These are phyloP conservation scores for Scarus forsteni DNA, from an alignment of 2,797 vertebrate species.

Conservation along the genomic window DNA sequence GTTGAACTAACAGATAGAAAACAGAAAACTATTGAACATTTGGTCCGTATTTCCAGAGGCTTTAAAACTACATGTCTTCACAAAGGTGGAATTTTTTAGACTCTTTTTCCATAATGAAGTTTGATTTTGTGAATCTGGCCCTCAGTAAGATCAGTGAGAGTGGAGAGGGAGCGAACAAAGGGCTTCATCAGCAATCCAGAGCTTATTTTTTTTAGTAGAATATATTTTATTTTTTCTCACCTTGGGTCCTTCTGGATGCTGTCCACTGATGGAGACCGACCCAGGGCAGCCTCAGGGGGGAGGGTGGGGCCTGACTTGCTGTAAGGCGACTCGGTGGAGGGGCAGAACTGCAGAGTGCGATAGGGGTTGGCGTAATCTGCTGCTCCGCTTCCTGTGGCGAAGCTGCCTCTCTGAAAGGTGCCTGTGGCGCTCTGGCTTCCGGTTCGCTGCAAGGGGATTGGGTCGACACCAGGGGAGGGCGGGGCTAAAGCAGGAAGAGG, in stretches of 20 bases:
- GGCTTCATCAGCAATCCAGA: conserved; percentile 59
- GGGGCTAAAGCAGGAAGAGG: conserved; percentile 95
- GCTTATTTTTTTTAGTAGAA: conserved; percentile 12
- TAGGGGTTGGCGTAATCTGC: conserved; percentile 95
- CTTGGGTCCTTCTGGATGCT: conserved; percentile 99
- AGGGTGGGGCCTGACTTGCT: conserved; percentile 98
- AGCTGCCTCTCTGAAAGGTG: conserved; percentile 96
- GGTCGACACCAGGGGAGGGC: conserved; percentile 98
- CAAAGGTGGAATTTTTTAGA: background rate
- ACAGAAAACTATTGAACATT: background rate
- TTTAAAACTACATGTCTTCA: background rate
- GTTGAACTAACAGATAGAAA: too few species aligned
- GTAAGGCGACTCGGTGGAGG: conserved; percentile 97
- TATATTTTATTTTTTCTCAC: conserved; percentile 79
- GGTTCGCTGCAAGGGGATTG: conserved; percentile 99
- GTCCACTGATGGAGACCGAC: conserved; percentile 97
- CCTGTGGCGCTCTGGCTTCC: conserved; percentile 93
- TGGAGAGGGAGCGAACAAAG: conserved; percentile 60
- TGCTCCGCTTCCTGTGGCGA: conserved; percentile 87
- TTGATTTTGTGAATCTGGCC: conserved; percentile 74
- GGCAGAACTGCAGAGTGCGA: conserved; percentile 98
- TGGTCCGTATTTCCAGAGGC: background rate
- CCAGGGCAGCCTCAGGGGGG: conserved; percentile 94
- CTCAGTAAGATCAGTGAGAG: conserved; percentile 73
- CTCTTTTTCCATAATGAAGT: background rate